A percentile compares a stretch with the other conserved stretches of the same genome.
phyloP scores from a whole-genome alignment of 1,140 invertebrate species.

The Scaptomyza hsui region DNA sequence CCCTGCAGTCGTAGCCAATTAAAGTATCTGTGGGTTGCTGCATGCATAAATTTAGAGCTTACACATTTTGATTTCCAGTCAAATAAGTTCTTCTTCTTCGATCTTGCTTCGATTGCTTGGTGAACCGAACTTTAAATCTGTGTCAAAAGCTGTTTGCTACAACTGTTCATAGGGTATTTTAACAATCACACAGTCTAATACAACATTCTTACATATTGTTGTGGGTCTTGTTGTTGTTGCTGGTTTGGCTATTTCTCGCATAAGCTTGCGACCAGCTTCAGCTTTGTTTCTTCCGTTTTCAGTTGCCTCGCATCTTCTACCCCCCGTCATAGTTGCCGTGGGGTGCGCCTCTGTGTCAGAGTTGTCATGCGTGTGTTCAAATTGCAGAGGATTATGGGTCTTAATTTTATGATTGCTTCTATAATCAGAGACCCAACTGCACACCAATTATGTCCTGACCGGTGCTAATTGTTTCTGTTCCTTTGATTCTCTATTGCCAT shows the following conservation, averaged over 20 bases:
- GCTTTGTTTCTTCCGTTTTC: conserved; percentile 18
- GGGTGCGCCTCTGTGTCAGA: conserved; percentile 14
- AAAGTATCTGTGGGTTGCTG: neutral
- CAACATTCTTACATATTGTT: conserved; percentile 31
- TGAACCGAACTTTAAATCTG: too few relatives aligned
- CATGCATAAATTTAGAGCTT: too few relatives aligned
- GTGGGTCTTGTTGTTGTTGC: neutral
- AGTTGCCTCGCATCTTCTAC: neutral
- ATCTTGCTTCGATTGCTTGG: too few relatives aligned
- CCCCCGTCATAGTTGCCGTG: neutral
- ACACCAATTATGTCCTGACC: conserved; percentile 73
- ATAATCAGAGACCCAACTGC: conserved; percentile 78
- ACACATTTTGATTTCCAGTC: too few relatives aligned
- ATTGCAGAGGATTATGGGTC: conserved; percentile 79
- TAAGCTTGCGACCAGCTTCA: conserved; percentile 31
- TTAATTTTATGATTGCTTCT: conserved; percentile 82
- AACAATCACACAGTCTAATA: neutral
- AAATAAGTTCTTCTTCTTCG: too few relatives aligned
- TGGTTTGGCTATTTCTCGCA: conserved; percentile 27
- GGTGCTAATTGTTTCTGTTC: conserved; percentile 76
- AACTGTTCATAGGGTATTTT: conserved; percentile 4
- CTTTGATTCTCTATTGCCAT: conserved; percentile 4
- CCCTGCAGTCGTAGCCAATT: neutral
- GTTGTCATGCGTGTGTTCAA: conserved; percentile 60
- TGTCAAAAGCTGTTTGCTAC: neutral